phyloP scores from a whole-genome alignment of 1,140 invertebrate species.

The Drosophila littoralis region DNA sequence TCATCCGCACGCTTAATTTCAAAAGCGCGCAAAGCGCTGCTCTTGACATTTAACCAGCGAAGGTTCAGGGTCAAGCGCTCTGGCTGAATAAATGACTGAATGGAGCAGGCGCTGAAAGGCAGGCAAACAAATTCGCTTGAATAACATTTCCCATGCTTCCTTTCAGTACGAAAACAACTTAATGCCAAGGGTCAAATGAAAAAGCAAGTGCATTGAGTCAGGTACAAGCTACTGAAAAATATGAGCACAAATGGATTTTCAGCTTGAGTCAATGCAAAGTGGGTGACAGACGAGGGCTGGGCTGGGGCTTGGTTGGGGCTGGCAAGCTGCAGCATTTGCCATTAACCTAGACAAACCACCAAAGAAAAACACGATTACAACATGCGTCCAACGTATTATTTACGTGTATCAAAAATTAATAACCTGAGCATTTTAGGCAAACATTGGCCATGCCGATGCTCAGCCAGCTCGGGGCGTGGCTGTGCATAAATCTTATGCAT shows the following conservation, averaged over 20 bases:
- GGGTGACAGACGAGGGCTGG: background rate
- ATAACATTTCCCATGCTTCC: constrained; percentile 26
- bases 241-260: background rate
- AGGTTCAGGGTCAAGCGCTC: constrained; percentile 29
- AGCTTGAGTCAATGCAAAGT: background rate
- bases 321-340: background rate
- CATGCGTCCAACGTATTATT: constrained; percentile 23
- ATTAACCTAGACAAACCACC: background rate
- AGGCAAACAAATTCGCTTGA: constrained; percentile 44
- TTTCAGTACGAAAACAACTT: constrained; percentile 8
- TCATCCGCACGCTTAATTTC: constrained; percentile 19
- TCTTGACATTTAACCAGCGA: constrained; percentile 31
- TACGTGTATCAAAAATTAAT: constrained; percentile 33
- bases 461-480: constrained; percentile 16
- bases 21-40: constrained; percentile 2
- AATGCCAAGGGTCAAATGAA: constrained; percentile 54
- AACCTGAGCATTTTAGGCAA: constrained; percentile 19
- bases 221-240: constrained; percentile 2
- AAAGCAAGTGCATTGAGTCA: constrained; percentile 25
- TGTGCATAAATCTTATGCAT: constrained; percentile 27
- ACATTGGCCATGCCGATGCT: constrained; percentile 13
- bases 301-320: background rate
- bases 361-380: constrained; percentile 1
- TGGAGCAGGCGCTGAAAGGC: constrained; percentile 16
- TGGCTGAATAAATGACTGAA: background rate